Conservation (phyloP, 1,140 invertebrate species). For the Campoletis sonorensis region DNA sequence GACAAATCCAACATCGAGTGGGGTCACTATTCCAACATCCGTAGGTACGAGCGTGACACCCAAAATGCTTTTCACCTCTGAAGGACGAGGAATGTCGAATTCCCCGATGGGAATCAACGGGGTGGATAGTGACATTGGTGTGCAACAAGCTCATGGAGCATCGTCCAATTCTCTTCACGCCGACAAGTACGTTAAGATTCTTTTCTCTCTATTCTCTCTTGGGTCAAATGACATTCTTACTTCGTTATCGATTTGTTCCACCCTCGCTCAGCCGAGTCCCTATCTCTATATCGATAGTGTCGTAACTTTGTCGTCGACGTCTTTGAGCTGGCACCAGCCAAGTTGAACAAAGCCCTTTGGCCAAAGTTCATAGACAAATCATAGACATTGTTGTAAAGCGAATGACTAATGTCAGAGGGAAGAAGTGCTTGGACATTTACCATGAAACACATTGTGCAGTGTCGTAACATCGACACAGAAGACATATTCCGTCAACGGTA, state of each 20-base stretch:
- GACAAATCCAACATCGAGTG: slow-evolving; percentile 34
- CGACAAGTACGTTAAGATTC: slow-evolving; percentile 22
- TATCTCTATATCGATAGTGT: slow-evolving; percentile 12
- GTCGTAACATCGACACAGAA: too few species aligned
- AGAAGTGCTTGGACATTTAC: too few species aligned
- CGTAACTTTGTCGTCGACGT: slow-evolving; percentile 25
- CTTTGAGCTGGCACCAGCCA: neutral
- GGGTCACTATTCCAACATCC: slow-evolving; percentile 36
- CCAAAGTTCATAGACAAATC: slow-evolving; percentile 26
- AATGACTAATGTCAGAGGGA: too few species aligned
- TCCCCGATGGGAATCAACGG: slow-evolving; percentile 14
- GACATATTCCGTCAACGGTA: too few species aligned
- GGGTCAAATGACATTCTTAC: too few species aligned
- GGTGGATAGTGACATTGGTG: neutral
- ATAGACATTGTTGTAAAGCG: neutral
- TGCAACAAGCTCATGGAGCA: slow-evolving; percentile 9
- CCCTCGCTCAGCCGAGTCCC: neutral
- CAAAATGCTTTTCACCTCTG: slow-evolving; percentile 54
- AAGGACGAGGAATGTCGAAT: slow-evolving; percentile 42
- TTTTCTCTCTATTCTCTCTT: neutral
- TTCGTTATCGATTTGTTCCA: neutral
- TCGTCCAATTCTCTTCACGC: slow-evolving; percentile 29
- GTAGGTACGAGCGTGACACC: slow-evolving; percentile 38
- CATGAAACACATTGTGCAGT: too few species aligned
- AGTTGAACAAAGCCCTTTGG: neutral